Percentiles rank a stretch among this genome's conserved stretches.
Conservation (phyloP, 1,140 invertebrate genomes). For the Dinoponera quadriceps region DNA sequence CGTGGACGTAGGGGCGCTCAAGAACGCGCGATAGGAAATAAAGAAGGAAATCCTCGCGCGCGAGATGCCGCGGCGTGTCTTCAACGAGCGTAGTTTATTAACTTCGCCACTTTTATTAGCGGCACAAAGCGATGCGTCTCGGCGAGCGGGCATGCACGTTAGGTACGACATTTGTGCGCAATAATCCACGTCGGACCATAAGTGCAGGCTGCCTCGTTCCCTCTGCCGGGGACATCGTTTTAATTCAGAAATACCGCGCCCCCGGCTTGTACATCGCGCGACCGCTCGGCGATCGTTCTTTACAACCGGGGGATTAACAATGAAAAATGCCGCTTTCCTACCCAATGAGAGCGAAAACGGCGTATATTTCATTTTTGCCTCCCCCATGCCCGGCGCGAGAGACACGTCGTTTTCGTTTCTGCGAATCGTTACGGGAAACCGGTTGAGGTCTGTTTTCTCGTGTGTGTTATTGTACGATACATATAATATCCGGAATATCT, state of each 20-base stretch:
- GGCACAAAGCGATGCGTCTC: slow-evolving; percentile 61
- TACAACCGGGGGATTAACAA: slow-evolving; percentile 50
- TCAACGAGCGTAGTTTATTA: slow-evolving; percentile 63
- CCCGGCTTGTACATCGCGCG: slow-evolving; percentile 5
- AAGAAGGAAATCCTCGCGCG: slow-evolving; percentile 20
- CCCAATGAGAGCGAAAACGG: slow-evolving; percentile 38
- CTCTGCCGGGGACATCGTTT: slow-evolving; percentile 25
- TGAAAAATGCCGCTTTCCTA: slow-evolving; percentile 28
- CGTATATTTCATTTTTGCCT: slow-evolving; percentile 7
- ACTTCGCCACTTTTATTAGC: slow-evolving; percentile 63
- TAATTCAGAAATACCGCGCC: slow-evolving; percentile 64
- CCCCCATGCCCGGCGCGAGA: not conserved
- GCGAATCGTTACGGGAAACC: slow-evolving; percentile 21
- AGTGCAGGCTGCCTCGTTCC: slow-evolving; percentile 39
- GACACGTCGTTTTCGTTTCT: slow-evolving; percentile 23
- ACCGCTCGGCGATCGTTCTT: slow-evolving; percentile 54
- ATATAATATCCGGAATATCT: slow-evolving; percentile 1
- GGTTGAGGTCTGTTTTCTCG: slow-evolving; percentile 36
- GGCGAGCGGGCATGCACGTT: slow-evolving; percentile 42
- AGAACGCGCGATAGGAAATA: slow-evolving; percentile 31
- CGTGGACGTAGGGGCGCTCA: slow-evolving; percentile 12
- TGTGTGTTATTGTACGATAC: not conserved
- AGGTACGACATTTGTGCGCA: slow-evolving; percentile 40
- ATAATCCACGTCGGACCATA: slow-evolving; percentile 66
- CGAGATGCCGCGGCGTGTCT: slow-evolving; percentile 14